Percentiles rank a stretch among this genome's conserved stretches.
phyloP scores from a whole-genome alignment of 2,888 invertebrate genomes.

The Octonoba sinensis region DNA sequence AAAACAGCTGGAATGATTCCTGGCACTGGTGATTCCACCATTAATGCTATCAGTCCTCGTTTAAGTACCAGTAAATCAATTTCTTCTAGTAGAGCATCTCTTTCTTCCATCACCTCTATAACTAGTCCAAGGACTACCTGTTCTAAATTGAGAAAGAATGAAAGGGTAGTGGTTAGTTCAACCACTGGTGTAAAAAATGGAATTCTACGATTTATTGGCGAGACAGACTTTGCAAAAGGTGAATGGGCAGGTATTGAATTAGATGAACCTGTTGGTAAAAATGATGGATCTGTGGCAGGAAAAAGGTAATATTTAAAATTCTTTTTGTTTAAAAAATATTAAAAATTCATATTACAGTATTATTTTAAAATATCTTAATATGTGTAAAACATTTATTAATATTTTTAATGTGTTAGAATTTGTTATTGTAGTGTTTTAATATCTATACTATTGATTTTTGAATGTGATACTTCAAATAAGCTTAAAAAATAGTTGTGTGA shows the following conservation, averaged over 20 bases:
- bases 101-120: slow-evolving; percentile 52
- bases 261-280: slow-evolving; percentile 93
- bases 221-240: slow-evolving; percentile 90
- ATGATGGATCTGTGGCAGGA: slow-evolving; percentile 94
- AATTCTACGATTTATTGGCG: slow-evolving; percentile 85
- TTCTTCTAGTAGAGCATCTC: slow-evolving; percentile 34
- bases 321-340: background rate
- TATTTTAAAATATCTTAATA: too few relatives aligned
- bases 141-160: slow-evolving; percentile 80
- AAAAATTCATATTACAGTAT: too few relatives aligned
- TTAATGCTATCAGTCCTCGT: background rate
- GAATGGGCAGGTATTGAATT: slow-evolving; percentile 97
- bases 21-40: slow-evolving; percentile 11
- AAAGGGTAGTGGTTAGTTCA: slow-evolving; percentile 87
- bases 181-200: slow-evolving; percentile 88
- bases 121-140: slow-evolving; percentile 48
- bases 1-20: slow-evolving; percentile 60
- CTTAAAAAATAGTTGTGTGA: too few relatives aligned
- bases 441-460: too few relatives aligned
- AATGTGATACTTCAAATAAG: too few relatives aligned
- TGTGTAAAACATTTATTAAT: too few relatives aligned
- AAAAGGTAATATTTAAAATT: slow-evolving; percentile 78
- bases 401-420: too few relatives aligned
- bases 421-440: too few relatives aligned
- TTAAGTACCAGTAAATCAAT: background rate